Evolutionary conservation across 2,888 invertebrate species (phyloP), one percentile per base, ranked within the genome.

Genomic region (Folsomia manolachei): DNA sequence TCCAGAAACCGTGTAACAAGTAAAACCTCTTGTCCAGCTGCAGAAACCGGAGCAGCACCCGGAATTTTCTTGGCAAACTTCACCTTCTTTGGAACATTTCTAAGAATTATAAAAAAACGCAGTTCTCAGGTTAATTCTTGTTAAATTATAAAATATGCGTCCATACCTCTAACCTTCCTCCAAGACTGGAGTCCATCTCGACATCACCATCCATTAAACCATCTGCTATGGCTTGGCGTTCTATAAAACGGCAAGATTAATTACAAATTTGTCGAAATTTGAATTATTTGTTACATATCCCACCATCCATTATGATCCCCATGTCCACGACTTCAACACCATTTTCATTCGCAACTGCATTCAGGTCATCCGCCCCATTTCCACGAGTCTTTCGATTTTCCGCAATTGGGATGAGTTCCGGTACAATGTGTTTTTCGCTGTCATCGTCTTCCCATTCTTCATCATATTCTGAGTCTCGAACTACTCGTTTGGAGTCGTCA

Each of bases 351-450:
- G 1, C 24, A 7, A 24, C 23, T 39, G 19, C 18, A 19, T 39
- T 24, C 1, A 24, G 2, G 18, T 27, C 27, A n/a, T 66, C 65
- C 1, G 65, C 65, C 65, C 65, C 65, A 66, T 66, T 66, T 21
- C 65, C 65, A n/a, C 65, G 27, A 51, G 23, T 21, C 21, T 66
- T 39, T 52, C 65, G 19, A 21, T 1, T 21, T 7, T 27, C 9
- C 2, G 65, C 65, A 27, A 27, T 21, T 21, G 65, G 65, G n/a
- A 66, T 66, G 23, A 52, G 27, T 9, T 52, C 19, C 7, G 65
- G 9, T 4, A 27, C 4, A 4, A 19, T 9, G 4, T 19, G 2
- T 52, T 24, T 39, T 27, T 39, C 19, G 18, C 2, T 23, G 4
- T n/a, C 25, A 4, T 26, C 19, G 27, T 27, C 19, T 4, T 23